Percentiles rank a stretch among this genome's conserved stretches.
Evolutionary conservation across 1,140 invertebrate genomes (phyloP).

Genomic region (Diorhabda carinulata): DNA sequence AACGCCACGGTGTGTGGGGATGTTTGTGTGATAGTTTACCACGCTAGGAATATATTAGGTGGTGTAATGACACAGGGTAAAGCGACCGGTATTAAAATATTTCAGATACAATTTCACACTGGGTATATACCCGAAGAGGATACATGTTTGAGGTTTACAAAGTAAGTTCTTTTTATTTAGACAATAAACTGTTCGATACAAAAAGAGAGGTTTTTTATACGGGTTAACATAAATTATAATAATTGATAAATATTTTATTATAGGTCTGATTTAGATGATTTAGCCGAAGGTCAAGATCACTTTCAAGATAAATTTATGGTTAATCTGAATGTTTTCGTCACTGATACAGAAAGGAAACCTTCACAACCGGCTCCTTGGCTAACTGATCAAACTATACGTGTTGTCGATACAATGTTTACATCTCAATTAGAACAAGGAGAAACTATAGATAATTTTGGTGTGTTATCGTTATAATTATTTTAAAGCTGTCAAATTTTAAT

Average conservation of each 20-base stretch:
- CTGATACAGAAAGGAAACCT: conserved; percentile 61
- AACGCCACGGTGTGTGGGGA: conserved; percentile 75
- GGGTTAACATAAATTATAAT: too few relatives aligned
- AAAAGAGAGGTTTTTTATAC: too few relatives aligned
- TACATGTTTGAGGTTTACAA: conserved; percentile 69
- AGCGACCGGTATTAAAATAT: conserved; percentile 81
- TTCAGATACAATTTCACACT: conserved; percentile 83
- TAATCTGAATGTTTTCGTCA: conserved; percentile 69
- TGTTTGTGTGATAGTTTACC: conserved; percentile 75
- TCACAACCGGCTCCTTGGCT: conserved; percentile 73
- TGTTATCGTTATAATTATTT: conserved; percentile 26
- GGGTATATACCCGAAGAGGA: conserved; percentile 76
- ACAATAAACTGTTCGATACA: too few relatives aligned
- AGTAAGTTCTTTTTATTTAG: conserved; percentile 48
- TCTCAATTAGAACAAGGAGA: conserved; percentile 80
- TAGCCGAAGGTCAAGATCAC: conserved; percentile 73
- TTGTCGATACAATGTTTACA: conserved; percentile 68
- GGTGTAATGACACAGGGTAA: conserved; percentile 70
- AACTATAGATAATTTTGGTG: conserved; percentile 74
- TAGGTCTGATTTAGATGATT: conserved; percentile 74
- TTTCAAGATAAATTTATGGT: conserved; percentile 74
- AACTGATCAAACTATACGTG: conserved; percentile 54
- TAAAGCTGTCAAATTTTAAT: not conserved
- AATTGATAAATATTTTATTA: conserved; percentile 16
- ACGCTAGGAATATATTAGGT: conserved; percentile 81